Conservation (phyloP, 2,113 vertebrate species). For the Macquaria ambigua region DNA sequence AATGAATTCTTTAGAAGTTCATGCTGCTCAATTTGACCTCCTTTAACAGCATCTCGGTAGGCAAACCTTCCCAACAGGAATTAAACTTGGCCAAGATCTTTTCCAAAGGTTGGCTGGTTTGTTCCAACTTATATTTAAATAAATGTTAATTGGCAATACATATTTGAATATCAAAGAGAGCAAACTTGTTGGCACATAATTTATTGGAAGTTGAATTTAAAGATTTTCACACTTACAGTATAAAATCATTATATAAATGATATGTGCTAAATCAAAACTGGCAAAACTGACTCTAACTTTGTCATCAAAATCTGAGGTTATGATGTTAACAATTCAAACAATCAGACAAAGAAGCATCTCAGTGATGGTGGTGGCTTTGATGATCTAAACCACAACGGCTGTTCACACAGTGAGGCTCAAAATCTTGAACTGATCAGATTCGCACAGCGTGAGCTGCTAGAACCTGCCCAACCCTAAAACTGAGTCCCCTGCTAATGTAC, state of each 20-base stretch:
- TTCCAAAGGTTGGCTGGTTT: neutral
- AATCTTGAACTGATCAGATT: conserved; percentile 51
- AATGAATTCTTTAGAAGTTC: neutral
- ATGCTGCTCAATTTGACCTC: neutral
- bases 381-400: neutral
- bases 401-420: neutral
- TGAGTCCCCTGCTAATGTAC: conserved; percentile 55
- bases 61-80: neutral
- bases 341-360: neutral
- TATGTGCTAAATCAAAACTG: neutral
- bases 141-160: neutral
- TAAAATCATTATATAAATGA: neutral
- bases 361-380: neutral
- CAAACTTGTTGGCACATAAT: neutral
- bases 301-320: neutral
- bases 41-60: neutral
- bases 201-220: neutral
- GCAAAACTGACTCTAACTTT: neutral
- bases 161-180: neutral
- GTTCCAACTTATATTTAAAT: neutral
- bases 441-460: conserved; percentile 33
- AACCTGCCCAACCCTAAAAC: conserved; percentile 68
- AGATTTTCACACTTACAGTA: neutral
- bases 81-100: neutral
- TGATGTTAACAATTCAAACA: neutral